Percentiles rank a stretch among this genome's conserved stretches.
Conservation (phyloP, 2,113 vertebrate species). For the Todiramphus saurophagus region DNA sequence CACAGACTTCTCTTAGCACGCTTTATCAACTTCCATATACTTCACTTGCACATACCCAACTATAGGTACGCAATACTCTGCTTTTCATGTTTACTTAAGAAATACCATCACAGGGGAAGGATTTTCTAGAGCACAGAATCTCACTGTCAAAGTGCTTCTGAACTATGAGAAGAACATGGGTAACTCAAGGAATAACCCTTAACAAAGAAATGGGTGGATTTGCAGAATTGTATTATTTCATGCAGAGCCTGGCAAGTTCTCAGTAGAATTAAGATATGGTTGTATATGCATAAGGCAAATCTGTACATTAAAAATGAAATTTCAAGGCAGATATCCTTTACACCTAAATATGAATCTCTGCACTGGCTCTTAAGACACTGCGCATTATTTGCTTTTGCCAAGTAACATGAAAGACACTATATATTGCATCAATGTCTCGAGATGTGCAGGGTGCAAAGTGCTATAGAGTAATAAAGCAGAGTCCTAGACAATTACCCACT, state of each 20-base stretch:
- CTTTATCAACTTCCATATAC: not conserved
- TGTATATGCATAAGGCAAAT: not conserved
- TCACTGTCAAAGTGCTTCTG: not conserved
- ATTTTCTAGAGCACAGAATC: not conserved
- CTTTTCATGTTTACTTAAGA: not conserved
- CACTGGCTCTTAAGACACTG: not conserved
- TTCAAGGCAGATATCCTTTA: not conserved
- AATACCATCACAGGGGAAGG: not conserved
- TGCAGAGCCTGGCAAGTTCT: not conserved
- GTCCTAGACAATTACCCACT: not conserved
- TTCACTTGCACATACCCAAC: not conserved
- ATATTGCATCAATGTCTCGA: not conserved
- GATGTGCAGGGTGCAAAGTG: not conserved
- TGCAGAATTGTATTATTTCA: not conserved
- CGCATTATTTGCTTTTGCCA: not conserved
- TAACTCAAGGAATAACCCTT: not conserved
- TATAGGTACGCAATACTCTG: not conserved
- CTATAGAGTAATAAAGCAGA: not conserved
- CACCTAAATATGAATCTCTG: not conserved
- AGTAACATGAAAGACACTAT: not conserved
- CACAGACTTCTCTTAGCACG: not conserved
- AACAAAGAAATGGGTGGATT: not conserved
- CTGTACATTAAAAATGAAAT: not conserved
- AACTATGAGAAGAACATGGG: rapidly evolving
- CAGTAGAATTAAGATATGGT: not conserved